A percentile compares a stretch with the other conserved stretches of the same genome.
phyloP scores from a whole-genome alignment of 2,113 vertebrate genomes.

The Elachura formosa region DNA sequence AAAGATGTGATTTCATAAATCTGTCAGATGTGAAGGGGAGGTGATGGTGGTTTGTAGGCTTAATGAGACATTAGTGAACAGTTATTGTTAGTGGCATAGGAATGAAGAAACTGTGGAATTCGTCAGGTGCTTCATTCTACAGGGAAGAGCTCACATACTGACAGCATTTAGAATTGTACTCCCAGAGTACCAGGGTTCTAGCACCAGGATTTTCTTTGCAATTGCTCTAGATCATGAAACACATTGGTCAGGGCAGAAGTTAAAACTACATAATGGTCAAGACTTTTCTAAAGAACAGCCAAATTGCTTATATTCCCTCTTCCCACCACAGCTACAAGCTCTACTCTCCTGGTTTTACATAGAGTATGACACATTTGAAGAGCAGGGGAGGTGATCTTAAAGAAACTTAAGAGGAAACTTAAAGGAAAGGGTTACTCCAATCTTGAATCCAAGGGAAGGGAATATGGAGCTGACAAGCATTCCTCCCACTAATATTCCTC shows the following conservation, averaged over 20 bases:
- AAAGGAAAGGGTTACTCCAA: slow-evolving; percentile 22
- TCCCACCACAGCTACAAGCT: neutral
- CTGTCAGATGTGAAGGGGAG: neutral
- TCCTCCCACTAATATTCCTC: slow-evolving; percentile 41
- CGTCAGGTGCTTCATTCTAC: neutral
- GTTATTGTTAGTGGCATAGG: neutral
- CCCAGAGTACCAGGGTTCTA: neutral
- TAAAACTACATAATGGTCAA: neutral
- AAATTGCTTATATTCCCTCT: neutral
- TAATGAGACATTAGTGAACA: neutral
- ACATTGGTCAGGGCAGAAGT: neutral
- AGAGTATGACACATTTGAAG: neutral
- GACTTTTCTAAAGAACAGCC: neutral
- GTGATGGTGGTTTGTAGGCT: slow-evolving; percentile 24
- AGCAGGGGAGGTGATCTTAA: neutral
- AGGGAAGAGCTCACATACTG: neutral
- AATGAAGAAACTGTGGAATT: neutral
- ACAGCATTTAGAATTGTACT: neutral
- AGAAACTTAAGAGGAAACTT: neutral
- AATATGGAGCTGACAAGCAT: slow-evolving; percentile 24
- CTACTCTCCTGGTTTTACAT: neutral
- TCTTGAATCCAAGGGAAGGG: neutral
- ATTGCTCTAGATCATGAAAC: neutral
- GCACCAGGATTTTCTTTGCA: neutral
- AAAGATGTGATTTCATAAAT: slow-evolving; percentile 9